Evolutionary conservation across 2,888 invertebrate species (phyloP).

Genomic region (Marasmarcha lunaedactyla): DNA sequence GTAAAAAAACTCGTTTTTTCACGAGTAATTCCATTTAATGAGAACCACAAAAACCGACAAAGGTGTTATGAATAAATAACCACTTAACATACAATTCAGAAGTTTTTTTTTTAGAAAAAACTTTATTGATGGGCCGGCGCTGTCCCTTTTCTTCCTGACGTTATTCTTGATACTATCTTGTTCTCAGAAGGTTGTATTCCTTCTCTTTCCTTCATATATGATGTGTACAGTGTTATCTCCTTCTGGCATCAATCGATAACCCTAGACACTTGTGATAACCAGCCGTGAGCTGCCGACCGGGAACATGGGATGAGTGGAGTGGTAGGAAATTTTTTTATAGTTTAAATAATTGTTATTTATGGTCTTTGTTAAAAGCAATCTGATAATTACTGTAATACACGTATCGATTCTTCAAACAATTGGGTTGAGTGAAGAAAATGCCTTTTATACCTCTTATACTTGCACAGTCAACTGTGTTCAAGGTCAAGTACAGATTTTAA

Average conservation of each 20-base stretch:
- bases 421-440: too few species aligned
- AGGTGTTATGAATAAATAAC: slow-evolving; percentile 65
- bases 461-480: too few species aligned
- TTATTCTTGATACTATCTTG: slow-evolving; percentile 58
- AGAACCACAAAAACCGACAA: slow-evolving; percentile 53
- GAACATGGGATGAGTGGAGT: slow-evolving; percentile 11
- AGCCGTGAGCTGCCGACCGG: slow-evolving; percentile 30
- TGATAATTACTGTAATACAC: too few species aligned
- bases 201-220: slow-evolving; percentile 22
- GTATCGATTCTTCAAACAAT: too few species aligned
- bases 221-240: slow-evolving; percentile 21
- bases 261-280: slow-evolving; percentile 45
- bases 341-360: too few species aligned
- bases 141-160: slow-evolving; percentile 48
- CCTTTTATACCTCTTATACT: too few species aligned
- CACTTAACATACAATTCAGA: slow-evolving; percentile 28
- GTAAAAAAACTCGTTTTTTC: slow-evolving; percentile 18
- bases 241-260: slow-evolving; percentile 50
- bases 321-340: slow-evolving; percentile 22
- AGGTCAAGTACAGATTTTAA: too few species aligned
- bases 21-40: slow-evolving; percentile 48
- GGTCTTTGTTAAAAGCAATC: too few species aligned
- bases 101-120: slow-evolving; percentile 14
- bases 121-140: slow-evolving; percentile 51
- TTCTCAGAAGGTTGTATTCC: slow-evolving; percentile 46